Evolutionary conservation across 2,888 invertebrate genomes (phyloP), one percentile per base, ranked within the genome.

Genomic region (Zootermopsis nevadensis): DNA sequence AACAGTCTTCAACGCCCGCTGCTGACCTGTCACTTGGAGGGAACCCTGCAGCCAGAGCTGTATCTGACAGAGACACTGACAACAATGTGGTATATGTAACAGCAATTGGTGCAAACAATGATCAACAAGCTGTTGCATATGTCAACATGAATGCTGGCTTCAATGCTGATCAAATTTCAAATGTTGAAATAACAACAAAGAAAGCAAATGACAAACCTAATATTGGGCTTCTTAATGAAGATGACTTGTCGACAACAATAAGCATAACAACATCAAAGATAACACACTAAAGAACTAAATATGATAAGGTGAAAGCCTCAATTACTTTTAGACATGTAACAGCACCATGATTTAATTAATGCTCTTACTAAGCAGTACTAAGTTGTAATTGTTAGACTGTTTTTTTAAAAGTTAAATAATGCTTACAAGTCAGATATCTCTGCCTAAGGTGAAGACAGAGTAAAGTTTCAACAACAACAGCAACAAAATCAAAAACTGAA

Each of bases 1-100:
- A 27, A 53, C 60, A 60, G 60, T 27, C 60, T 60, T n/a, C 81
- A 79, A 79, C 83, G 55, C 83, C 77, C 31, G 74, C 60, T 60
- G 22, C 74, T 27, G 60, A 60, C 27, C n/a, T 27, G 60, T 12
- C 8, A 8, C 24, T 27, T 27, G 60, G 30, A 27, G 79, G 79
- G 60, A 89, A 91, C 92, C 88, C 91, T 92, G 87, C 91, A 91
- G 87, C 91, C 77, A 55, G 84, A 7, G 69, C 66, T 48, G 69
- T 81, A 90, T 88, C 91, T 91, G 86, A 90, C 91, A 87, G 91
- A 91, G 87, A 91, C 91, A 87, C 91, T 91, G 88, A 91, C 92
- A 87, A 91, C 91, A 87, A 91, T 60, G 85, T 85, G 42, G 85
- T 89, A 82, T 89, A 89, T 86, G 86, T 89, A 84, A 89, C 89